A percentile compares a stretch with the other conserved stretches of the same genome.
Evolutionary conservation across 2,888 invertebrate species (phyloP).

Genomic region (Ormia ochracea): DNA sequence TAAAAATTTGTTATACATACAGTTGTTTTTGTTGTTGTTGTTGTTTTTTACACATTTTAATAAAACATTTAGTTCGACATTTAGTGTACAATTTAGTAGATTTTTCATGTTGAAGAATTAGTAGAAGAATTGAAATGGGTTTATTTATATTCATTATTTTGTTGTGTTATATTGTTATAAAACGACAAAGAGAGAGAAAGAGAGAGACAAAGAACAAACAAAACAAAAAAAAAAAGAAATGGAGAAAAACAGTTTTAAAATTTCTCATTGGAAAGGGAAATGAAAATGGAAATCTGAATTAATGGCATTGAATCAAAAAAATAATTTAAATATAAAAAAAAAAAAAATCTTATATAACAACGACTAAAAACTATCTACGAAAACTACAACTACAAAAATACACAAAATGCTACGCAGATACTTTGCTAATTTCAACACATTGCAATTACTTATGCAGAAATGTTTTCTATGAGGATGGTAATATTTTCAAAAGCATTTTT

Average conservation of each 20-base stretch:
- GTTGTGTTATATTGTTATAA: constrained; percentile 36
- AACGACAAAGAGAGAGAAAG: constrained; percentile 63
- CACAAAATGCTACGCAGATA: too few relatives aligned
- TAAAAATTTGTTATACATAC: constrained; percentile 60
- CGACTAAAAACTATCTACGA: not conserved
- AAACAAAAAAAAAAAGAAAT: constrained; percentile 60
- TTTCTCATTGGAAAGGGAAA: constrained; percentile 51
- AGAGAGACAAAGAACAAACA: constrained; percentile 61
- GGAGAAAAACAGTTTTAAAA: constrained; percentile 43
- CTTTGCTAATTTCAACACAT: too few relatives aligned
- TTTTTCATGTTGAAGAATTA: constrained; percentile 17
- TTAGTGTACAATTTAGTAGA: constrained; percentile 48
- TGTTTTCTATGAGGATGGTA: too few relatives aligned
- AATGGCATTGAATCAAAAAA: not conserved
- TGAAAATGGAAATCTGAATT: constrained; percentile 43
- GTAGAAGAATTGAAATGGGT: constrained; percentile 22
- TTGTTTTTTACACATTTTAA: constrained; percentile 38
- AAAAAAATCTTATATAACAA: not conserved
- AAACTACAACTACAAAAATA: too few relatives aligned
- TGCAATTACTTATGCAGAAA: too few relatives aligned
- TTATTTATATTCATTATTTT: not conserved
- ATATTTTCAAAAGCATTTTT: too few relatives aligned
- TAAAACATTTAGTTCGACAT: constrained; percentile 61
- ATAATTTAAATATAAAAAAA: not conserved
- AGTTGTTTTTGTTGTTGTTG: constrained; percentile 56